Evolutionary conservation across 2,113 vertebrate species (phyloP), one percentile per base, ranked within the genome.

Genomic region (Xenotilapia caudafasciata): DNA sequence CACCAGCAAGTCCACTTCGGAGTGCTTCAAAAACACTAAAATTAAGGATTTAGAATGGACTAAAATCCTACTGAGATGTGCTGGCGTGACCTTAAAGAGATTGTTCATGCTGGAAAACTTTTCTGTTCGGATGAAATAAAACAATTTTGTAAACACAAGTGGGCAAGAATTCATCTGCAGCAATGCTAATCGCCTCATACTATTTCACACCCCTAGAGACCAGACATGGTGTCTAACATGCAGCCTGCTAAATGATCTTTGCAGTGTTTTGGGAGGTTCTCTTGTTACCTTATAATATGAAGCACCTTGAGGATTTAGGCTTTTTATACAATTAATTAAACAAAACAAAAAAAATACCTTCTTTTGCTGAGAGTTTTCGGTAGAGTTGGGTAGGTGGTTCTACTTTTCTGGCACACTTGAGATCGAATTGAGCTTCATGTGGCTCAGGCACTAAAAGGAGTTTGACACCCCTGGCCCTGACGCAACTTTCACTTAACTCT

Each of bases 291-390:
- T 70, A 23, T 70, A 23, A 70, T 70, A 40, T 40, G 19, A 68
- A 68, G 35, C 62, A 68, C 11, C 62, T 68, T 21, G 35, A 68
- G 33, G 62, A 21, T 68, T 68, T 40, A 35, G 35, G 7, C 3
- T 38, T 38, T 40, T 40, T 68, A 68, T 68, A 68, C 31, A 35
- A 35, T 65, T n/a, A 70, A 70, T 70, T 21, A 70, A 70, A 9
- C 62, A 40, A 40, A 70, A 40, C 4, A 13, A 40, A 14, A 40
- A 17, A 70, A 68, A 31, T 9, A 68, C 19, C 62, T 68, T 68
- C 33, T 40, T 21, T 21, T 68, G 33, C 33, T 38, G 60, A 38
- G 60, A 35, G 10, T 65, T 65, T 65, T 13, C 0, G 2, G 7
- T 38, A 68, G 11, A 68, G 1, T 38, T 38, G 4, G 33, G 7